Conservation (phyloP, 2,888 invertebrate species). For the Quadroppia sp. region DNA sequence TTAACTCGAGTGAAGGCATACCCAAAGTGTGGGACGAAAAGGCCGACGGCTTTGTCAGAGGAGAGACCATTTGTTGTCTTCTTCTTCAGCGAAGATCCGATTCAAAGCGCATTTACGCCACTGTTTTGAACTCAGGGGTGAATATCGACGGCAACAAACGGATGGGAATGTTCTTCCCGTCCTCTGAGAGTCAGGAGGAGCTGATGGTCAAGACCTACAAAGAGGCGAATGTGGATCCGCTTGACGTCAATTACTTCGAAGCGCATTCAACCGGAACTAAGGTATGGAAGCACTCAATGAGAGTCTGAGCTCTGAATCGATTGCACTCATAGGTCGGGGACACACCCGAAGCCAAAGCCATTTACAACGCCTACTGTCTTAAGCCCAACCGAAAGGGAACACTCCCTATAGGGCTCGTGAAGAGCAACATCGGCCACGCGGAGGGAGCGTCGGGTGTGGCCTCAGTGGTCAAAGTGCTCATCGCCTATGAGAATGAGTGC, state of each 20-base stretch:
- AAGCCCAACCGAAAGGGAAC: conserved; percentile 69
- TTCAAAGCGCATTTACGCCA: conserved; percentile 77
- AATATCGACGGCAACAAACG: conserved; percentile 91
- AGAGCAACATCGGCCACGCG: conserved; percentile 98
- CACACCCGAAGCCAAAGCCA: conserved; percentile 57
- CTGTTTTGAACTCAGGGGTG: conserved; percentile 77
- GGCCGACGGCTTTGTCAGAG: conserved; percentile 82
- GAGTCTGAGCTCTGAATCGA: neutral
- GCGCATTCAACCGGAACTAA: conserved; percentile 89
- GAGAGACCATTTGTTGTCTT: conserved; percentile 68
- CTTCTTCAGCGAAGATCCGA: conserved; percentile 67
- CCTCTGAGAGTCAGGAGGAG: conserved; percentile 63
- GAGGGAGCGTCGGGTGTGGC: conserved; percentile 59
- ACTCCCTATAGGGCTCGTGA: conserved; percentile 90
- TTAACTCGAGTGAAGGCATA: conserved; percentile 82
- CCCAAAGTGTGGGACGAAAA: conserved; percentile 91
- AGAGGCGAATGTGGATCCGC: conserved; percentile 74
- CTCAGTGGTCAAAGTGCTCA: conserved; percentile 52
- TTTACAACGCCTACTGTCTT: conserved; percentile 47
- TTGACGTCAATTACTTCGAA: conserved; percentile 82
- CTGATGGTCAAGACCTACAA: conserved; percentile 70
- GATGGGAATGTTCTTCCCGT: conserved; percentile 60
- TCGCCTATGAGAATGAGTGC: conserved; percentile 55
- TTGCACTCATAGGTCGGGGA: conserved; percentile 52
- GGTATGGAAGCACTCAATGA: conserved; percentile 61